Percentiles rank a stretch among this genome's conserved stretches.
Conservation (phyloP, 2,113 vertebrate genomes). For the Prunella fulvescens region DNA sequence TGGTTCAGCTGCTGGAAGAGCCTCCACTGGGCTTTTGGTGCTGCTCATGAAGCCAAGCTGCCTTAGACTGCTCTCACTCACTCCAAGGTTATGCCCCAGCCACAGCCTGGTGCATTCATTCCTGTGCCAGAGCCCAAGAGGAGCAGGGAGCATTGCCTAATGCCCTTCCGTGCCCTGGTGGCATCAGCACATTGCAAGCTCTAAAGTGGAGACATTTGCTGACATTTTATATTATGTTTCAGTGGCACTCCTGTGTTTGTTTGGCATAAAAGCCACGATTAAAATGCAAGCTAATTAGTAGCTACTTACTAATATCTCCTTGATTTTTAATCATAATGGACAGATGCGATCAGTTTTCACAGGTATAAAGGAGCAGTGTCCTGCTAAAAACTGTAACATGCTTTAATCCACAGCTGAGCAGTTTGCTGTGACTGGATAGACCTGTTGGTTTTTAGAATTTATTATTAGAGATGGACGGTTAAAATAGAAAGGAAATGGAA, state of each 20-base stretch:
- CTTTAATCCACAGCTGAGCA: not conserved
- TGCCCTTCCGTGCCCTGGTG: not conserved
- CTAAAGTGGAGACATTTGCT: constrained; percentile 13
- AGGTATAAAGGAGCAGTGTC: not conserved
- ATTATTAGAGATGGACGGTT: not conserved
- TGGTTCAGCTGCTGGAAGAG: not conserved
- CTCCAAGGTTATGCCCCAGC: not conserved
- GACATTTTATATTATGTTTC: constrained; percentile 9
- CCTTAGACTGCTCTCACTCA: not conserved
- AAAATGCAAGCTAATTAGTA: constrained; percentile 31
- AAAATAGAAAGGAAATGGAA: constrained; percentile 15
- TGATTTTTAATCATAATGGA: constrained; percentile 16
- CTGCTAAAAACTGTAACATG: not conserved
- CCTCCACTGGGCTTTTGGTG: not conserved
- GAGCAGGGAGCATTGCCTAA: not conserved
- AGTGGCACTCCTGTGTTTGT: constrained; percentile 3
- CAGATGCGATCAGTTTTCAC: not conserved
- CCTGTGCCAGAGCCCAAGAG: not conserved
- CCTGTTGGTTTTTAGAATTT: not conserved
- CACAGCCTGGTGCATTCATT: not conserved
- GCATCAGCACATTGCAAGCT: not conserved
- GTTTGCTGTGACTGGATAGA: not conserved
- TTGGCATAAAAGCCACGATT: not conserved
- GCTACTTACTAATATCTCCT: not conserved
- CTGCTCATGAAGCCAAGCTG: not conserved